These are phyloP conservation scores for Gnathonemus echidnorhynchus DNA, from an alignment of 2,113 vertebrate genomes.

Conservation along the genomic window DNA sequence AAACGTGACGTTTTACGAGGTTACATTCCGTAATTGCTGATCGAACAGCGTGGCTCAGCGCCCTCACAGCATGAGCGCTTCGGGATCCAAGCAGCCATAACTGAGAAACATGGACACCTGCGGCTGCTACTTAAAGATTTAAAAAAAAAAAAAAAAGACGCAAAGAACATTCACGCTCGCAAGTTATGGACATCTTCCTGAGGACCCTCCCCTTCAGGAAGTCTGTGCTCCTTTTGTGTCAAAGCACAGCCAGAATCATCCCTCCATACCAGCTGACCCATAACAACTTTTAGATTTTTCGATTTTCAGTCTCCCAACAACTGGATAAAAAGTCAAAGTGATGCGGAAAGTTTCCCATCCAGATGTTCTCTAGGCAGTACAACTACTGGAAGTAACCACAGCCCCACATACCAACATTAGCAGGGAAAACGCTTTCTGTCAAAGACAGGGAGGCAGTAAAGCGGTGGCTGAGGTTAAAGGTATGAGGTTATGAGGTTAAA, in stretches of 20 bases:
- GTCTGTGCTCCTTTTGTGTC: not conserved
- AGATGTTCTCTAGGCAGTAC: not conserved
- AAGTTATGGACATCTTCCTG: not conserved
- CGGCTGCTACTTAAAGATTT: not conserved
- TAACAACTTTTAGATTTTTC: not conserved
- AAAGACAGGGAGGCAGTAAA: not conserved
- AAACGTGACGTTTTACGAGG: not conserved
- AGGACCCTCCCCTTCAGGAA: not conserved
- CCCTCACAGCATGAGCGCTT: not conserved
- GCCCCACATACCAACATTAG: not conserved
- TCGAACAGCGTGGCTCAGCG: not conserved
- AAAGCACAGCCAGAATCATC: not conserved
- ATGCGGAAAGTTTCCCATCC: not conserved
- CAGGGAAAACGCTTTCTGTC: not conserved
- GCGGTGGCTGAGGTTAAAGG: not conserved
- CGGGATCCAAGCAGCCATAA: not conserved
- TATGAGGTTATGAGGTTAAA: not conserved
- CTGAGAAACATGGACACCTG: not conserved
- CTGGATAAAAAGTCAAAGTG: not conserved
- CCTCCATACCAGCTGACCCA: not conserved
- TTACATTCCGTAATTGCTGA: not conserved
- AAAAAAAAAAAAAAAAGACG: no score
- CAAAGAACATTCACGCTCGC: not conserved
- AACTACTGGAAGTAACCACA: not conserved
- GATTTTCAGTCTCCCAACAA: not conserved